These are phyloP conservation scores for Natrix natrix DNA, from an alignment of 2,797 vertebrate genomes.

Conservation along the genomic window DNA sequence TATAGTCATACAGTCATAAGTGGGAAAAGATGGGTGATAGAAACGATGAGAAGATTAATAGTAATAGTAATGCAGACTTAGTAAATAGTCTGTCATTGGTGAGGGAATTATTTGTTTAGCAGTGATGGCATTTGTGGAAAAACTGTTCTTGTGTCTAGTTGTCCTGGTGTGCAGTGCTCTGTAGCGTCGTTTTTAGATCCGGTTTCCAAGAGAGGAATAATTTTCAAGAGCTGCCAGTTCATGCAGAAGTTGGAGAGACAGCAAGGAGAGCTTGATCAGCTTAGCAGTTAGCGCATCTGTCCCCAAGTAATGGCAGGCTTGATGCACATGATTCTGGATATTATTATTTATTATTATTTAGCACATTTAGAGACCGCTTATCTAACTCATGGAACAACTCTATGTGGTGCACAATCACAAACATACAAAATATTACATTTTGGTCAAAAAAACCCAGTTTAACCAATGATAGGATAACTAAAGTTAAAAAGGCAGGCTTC, in stretches of 20 bases:
- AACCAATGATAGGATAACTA: background rate
- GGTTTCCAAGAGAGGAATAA: background rate
- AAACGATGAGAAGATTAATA: no score
- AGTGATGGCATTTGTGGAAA: no score
- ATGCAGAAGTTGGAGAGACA: background rate
- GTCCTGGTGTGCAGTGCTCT: no score
- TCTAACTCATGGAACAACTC: no score
- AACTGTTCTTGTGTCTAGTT: no score
- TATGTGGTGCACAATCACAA: no score
- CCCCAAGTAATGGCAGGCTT: background rate
- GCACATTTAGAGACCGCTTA: no score
- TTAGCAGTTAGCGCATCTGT: background rate
- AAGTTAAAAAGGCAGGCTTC: background rate
- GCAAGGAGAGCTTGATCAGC: background rate
- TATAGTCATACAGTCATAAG: no score
- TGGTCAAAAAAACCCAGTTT: background rate
- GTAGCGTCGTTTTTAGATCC: background rate
- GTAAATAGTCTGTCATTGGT: no score
- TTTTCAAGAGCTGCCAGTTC: background rate
- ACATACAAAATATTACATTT: background rate
- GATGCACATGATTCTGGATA: background rate
- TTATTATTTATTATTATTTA: background rate
- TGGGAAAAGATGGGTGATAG: no score
- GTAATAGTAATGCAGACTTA: no score
- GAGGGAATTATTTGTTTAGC: no score